Base-by-base conservation (phyloP, 2,888 invertebrate species). In the Nomada goodeniana region DNA sequence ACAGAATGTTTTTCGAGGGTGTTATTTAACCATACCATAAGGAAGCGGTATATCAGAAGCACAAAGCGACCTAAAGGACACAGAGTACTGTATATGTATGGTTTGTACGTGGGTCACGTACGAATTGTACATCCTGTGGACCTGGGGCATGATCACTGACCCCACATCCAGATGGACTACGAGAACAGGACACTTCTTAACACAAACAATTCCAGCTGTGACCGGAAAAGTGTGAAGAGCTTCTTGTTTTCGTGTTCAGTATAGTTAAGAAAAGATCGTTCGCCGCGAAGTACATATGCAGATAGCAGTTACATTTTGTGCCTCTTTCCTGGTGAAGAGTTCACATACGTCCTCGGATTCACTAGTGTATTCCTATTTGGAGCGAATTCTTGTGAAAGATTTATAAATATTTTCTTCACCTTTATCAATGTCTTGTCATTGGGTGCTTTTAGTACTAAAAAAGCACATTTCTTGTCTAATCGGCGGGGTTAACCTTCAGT, bases 171-270 rank as follows among this genome's bases (percentile, higher is more conserved):
- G 87, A 86, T 87, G 88, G 86, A 87, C 83, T 74, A 60, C 71
- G 65, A 73, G 78, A 88, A 85, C 78, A 70, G 68, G 84, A 89
- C 89, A 86, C 87, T 89, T 83, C 76, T 82, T 76, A 86, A 79
- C 65, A 52, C 87, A 87, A 84, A 87, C 84, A 88, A 76, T 84
- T 77, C 70, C 88, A 88, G 82, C 87, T 87, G 87, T 73, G 87
- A 70, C 67, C 60, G 20, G 65, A 60, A 75, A 72, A 61, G 77
- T 71, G 80, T 52, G 60, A 77, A 79, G 78, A 73, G 81, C 80
- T 80, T 52, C 67, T n/a, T 36, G 70, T 68, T 67, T 42, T 67
- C 26, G 47, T 36, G 65, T 55, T 53, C 2, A n/a, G 23, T 26
- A 57, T 13, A 23, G 26, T 26, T 23, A 2, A 4, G 23, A 3